These are phyloP conservation scores for Drosophila nebulosa DNA, from an alignment of 1,140 invertebrate genomes.

Conservation along the genomic window DNA sequence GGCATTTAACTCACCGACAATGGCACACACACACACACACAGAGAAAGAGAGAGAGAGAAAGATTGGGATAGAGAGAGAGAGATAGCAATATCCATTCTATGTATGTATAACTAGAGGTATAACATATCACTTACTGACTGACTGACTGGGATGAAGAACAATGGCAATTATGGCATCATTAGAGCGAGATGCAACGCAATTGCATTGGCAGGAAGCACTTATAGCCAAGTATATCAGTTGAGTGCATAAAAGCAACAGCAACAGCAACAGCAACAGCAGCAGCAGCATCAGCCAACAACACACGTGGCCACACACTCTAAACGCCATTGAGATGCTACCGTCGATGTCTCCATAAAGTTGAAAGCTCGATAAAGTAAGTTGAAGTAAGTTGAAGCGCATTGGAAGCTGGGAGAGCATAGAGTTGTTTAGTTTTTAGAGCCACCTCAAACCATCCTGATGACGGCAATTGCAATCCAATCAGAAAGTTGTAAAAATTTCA, in stretches of 20 bases:
- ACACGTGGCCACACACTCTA: background rate
- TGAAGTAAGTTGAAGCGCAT: background rate
- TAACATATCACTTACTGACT: conserved; percentile 53
- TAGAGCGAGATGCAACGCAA: conserved; percentile 45
- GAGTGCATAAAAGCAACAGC: conserved; percentile 49
- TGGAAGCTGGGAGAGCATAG: background rate
- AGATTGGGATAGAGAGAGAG: too few relatives aligned
- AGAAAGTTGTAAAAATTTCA: conserved; percentile 31
- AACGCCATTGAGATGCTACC: background rate
- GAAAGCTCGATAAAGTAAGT: background rate
- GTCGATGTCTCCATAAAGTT: conserved; percentile 1
- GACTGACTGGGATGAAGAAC: conserved; percentile 32
- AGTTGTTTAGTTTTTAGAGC: conserved; percentile 26
- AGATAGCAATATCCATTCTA: background rate
- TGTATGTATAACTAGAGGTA: background rate
- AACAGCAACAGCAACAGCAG: background rate
- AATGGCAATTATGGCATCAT: conserved; percentile 71
- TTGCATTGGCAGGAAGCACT: conserved; percentile 52
- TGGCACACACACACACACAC: conserved; percentile 29
- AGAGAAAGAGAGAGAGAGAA: too few relatives aligned
- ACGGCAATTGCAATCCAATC: conserved; percentile 43
- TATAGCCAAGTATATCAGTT: conserved; percentile 27
- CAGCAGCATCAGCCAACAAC: background rate
- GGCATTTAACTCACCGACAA: conserved; percentile 57
- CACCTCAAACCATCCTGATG: conserved; percentile 14